These are phyloP conservation scores for Himalopsyche phryganea DNA, from an alignment of 1,140 invertebrate species.

Conservation along the genomic window DNA sequence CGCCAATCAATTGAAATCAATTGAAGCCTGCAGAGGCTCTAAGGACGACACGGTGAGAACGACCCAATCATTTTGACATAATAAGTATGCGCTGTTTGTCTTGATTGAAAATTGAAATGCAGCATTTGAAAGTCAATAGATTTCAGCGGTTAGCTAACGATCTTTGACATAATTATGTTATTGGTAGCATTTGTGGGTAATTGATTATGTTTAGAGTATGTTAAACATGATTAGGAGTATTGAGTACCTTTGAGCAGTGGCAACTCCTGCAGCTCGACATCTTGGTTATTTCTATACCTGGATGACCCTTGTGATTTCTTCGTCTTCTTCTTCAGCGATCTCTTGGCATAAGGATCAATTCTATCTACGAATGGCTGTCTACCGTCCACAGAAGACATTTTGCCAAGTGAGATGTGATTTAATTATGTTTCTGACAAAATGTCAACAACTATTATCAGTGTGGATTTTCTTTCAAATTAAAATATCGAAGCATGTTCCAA, in stretches of 20 bases:
- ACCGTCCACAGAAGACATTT: constrained; percentile 68
- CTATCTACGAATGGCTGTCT: constrained; percentile 78
- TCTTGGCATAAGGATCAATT: constrained; percentile 91
- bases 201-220: too few species aligned
- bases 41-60: too few species aligned
- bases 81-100: too few species aligned
- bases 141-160: too few species aligned
- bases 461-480: constrained; percentile 22
- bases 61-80: too few species aligned
- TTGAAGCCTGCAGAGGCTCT: too few species aligned
- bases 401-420: constrained; percentile 34
- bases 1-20: too few species aligned
- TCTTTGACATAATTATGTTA: too few species aligned
- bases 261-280: constrained; percentile 82
- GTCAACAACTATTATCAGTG: constrained; percentile 26
- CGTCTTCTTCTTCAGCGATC: constrained; percentile 88
- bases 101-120: too few species aligned
- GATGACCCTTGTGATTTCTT: constrained; percentile 91
- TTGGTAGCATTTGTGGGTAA: too few species aligned
- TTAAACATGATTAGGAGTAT: neutral
- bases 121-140: too few species aligned
- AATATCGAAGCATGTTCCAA: constrained; percentile 20
- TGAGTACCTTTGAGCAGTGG: constrained; percentile 80
- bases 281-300: constrained; percentile 82
- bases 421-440: constrained; percentile 24